Evolutionary conservation across 2,113 vertebrate genomes (phyloP).

Genomic region (Brachyhypopomus occidentalis): DNA sequence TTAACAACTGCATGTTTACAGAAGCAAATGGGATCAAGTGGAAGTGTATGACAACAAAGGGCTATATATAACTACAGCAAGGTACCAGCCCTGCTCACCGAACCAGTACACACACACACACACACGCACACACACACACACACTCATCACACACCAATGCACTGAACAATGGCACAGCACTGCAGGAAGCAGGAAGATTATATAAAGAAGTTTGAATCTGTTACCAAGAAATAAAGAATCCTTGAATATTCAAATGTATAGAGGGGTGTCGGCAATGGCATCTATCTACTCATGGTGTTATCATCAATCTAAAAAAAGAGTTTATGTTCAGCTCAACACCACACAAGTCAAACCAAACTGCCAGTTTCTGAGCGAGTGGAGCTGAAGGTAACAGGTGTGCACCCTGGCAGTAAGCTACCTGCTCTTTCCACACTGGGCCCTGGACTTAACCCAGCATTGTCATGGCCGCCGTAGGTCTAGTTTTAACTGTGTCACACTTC

Average conservation of each 20-base stretch:
- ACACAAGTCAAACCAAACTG: background rate
- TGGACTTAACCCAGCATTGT: background rate
- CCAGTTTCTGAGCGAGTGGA: background rate
- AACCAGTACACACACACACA: background rate
- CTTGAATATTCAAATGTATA: too few relatives aligned
- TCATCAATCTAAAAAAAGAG: too few relatives aligned
- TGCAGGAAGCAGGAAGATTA: too few relatives aligned
- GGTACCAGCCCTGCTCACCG: conserved; percentile 4
- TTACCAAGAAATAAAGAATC: too few relatives aligned
- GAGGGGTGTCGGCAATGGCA: too few relatives aligned
- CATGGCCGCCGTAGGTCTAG: background rate
- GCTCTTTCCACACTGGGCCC: background rate
- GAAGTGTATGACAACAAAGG: conserved; percentile 6
- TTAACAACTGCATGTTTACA: conserved; percentile 30
- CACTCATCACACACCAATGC: background rate
- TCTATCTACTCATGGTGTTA: too few relatives aligned
- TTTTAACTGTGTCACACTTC: background rate
- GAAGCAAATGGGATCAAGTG: conserved; percentile 33
- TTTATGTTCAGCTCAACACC: too few relatives aligned
- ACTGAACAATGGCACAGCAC: too few relatives aligned
- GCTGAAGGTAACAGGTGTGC: background rate
- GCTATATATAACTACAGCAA: background rate
- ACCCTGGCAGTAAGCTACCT: background rate
- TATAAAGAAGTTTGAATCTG: too few relatives aligned
- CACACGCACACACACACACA: background rate